Evolutionary conservation across 2,797 vertebrate genomes (phyloP).

Genomic region (Okamejei kenojei): DNA sequence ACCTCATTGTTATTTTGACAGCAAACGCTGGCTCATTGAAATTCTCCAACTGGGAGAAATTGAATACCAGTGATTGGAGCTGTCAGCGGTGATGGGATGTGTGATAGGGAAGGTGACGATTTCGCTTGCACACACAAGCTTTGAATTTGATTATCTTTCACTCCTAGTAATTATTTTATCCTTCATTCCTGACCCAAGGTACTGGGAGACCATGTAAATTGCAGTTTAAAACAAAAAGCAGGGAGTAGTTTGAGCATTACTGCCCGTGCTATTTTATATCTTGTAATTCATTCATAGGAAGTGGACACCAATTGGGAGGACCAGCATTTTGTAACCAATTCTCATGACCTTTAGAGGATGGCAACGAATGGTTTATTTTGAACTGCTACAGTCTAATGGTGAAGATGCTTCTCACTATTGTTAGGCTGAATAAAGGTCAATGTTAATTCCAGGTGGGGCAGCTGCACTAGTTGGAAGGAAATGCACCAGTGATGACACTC

Average conservation of each 20-base stretch:
- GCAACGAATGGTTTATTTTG: no score
- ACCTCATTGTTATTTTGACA: not conserved
- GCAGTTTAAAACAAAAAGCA: not conserved
- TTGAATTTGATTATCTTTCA: constrained; percentile 10
- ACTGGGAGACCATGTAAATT: not conserved
- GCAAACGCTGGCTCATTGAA: not conserved
- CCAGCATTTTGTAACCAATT: no score
- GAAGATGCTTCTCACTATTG: no score
- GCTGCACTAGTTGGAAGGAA: no score
- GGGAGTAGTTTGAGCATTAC: not conserved
- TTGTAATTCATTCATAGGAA: no score
- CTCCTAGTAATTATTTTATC: not conserved
- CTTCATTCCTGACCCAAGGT: not conserved
- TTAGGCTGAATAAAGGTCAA: no score
- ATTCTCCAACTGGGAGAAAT: not conserved
- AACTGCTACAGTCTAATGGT: no score
- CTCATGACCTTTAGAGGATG: no score
- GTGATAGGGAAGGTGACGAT: not conserved
- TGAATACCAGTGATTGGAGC: not conserved
- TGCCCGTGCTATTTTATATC: no score
- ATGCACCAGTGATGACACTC: no score
- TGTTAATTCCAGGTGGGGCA: no score
- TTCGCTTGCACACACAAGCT: not conserved
- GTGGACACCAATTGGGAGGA: no score
- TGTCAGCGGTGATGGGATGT: not conserved